phyloP scores from a whole-genome alignment of 2,797 vertebrate genomes.

The Alfaro cultratus region DNA sequence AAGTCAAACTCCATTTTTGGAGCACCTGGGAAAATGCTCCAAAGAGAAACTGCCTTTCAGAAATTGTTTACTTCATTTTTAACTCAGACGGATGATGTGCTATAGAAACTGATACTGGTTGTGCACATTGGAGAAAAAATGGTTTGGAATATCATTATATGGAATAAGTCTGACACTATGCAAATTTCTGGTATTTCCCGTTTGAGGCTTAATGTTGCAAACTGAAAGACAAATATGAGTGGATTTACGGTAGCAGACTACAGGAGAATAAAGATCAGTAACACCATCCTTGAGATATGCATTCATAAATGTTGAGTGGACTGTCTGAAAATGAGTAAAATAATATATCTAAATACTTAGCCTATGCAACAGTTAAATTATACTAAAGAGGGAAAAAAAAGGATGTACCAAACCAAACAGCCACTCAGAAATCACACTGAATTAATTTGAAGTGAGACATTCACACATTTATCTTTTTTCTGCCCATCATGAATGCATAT shows the following conservation, averaged over 20 bases:
- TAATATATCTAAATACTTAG: conserved; percentile 12
- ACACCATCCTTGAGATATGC: conserved; percentile 46
- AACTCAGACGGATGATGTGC: conserved; percentile 19
- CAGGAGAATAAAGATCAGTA: conserved; percentile 32
- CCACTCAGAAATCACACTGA: neutral
- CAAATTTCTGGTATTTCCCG: conserved; percentile 30
- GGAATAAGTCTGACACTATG: conserved; percentile 26
- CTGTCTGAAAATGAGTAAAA: conserved; percentile 13
- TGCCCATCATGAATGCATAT: conserved; percentile 48
- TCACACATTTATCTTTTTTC: neutral
- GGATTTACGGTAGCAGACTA: conserved; percentile 25
- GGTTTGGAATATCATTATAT: conserved; percentile 15
- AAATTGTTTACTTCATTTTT: conserved; percentile 11
- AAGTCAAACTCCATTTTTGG: conserved; percentile 54
- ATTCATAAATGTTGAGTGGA: conserved; percentile 33
- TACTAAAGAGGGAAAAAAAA: neutral
- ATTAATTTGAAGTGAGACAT: neutral
- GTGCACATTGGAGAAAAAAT: conserved; percentile 25
- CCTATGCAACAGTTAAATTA: neutral
- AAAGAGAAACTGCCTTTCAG: conserved; percentile 33
- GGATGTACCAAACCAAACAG: neutral
- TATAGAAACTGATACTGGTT: conserved; percentile 41
- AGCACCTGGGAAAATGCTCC: conserved; percentile 49
- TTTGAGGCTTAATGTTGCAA: conserved; percentile 37
- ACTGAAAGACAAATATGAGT: conserved; percentile 21